Percentiles rank a stretch among this genome's conserved stretches.
Evolutionary conservation across 2,888 invertebrate species (phyloP).

Genomic region (Teleogryllus oceanicus): DNA sequence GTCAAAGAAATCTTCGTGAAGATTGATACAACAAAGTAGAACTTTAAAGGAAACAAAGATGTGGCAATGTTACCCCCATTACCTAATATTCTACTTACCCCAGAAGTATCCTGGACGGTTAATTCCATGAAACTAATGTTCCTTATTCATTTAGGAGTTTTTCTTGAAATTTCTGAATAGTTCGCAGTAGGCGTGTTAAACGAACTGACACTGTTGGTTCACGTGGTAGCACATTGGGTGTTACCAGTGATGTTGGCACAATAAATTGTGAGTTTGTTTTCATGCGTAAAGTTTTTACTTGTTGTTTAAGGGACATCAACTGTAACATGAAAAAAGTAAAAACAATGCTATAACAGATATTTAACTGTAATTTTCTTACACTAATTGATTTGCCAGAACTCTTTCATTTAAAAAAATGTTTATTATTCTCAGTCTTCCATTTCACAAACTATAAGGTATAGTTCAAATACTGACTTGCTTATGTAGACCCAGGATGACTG

Average conservation of each 20-base stretch:
- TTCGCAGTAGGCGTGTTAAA: background rate
- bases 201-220: constrained; percentile 11
- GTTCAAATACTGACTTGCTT: constrained; percentile 29
- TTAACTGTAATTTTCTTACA: no score
- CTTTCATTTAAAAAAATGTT: no score
- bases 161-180: constrained; percentile 21
- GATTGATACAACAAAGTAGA: no score
- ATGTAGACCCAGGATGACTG: constrained; percentile 31
- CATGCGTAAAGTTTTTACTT: background rate
- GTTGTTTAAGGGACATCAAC: background rate
- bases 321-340: background rate
- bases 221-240: background rate
- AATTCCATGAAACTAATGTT: background rate
- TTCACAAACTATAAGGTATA: no score
- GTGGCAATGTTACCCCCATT: no score
- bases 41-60: no score
- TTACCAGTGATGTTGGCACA: background rate
- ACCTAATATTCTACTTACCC: no score
- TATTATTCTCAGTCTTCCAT: no score
- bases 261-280: background rate
- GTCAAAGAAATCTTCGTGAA: no score
- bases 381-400: no score
- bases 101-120: no score
- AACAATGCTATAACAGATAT: no score
- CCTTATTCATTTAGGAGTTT: constrained; percentile 11